These are phyloP conservation scores for Tridacna crocea DNA, from an alignment of 2,888 invertebrate genomes.

Conservation along the genomic window DNA sequence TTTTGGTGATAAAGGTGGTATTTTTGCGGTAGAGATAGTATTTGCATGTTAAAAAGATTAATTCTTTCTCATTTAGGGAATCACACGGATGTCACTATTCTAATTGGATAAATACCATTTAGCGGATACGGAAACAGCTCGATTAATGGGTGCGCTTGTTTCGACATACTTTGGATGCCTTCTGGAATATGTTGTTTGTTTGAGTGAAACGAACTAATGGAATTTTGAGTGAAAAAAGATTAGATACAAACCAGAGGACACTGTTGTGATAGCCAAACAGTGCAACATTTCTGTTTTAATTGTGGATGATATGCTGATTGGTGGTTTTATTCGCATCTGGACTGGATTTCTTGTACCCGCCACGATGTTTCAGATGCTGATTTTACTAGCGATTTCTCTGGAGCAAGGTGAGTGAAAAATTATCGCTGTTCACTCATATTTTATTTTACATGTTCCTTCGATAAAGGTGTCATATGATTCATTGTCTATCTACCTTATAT, in stretches of 20 bases:
- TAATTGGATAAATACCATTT: conserved; percentile 32
- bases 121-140: conserved; percentile 21
- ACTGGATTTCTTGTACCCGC: conserved; percentile 11
- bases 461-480: too few species aligned
- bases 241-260: conserved; percentile 16
- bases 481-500: too few species aligned
- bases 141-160: conserved; percentile 19
- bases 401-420: conserved; percentile 12
- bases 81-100: conserved; percentile 16
- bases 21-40: neutral
- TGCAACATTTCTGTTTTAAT: conserved; percentile 4
- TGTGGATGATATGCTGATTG: conserved; percentile 14
- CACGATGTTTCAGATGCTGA: conserved; percentile 13
- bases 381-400: conserved; percentile 9
- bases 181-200: conserved; percentile 15
- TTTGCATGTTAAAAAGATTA: neutral
- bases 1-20: too few species aligned
- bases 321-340: conserved; percentile 19
- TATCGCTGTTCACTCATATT: neutral
- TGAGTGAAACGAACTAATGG: conserved; percentile 28
- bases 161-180: conserved; percentile 10
- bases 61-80: conserved; percentile 18
- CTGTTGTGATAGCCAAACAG: neutral
- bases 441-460: neutral
- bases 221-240: conserved; percentile 26